Conservation (phyloP, 2,888 invertebrate genomes). For the Hirtodrosophila cameraria region DNA sequence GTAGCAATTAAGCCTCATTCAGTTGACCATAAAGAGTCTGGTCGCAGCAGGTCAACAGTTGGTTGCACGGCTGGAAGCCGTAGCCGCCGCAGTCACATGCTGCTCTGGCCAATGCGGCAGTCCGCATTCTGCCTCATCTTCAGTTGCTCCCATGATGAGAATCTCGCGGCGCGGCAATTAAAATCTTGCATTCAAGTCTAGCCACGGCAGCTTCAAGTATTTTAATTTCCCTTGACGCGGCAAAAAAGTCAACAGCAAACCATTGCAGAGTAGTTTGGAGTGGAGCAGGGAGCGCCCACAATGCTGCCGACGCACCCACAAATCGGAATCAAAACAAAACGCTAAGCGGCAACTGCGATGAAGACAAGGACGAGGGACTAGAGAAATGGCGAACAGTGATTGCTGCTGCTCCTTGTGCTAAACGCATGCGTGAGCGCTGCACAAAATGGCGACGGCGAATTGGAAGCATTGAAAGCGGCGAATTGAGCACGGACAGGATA, state of each 20-base stretch:
- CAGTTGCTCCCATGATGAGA: constrained; percentile 16
- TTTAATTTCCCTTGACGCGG: constrained; percentile 75
- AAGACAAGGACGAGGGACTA: constrained; percentile 9
- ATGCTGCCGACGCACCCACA: constrained; percentile 33
- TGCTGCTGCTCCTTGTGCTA: background rate
- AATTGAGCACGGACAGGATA: constrained; percentile 30
- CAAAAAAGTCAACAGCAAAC: constrained; percentile 40
- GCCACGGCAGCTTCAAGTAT: constrained; percentile 53
- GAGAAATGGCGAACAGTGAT: constrained; percentile 10
- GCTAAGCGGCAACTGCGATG: constrained; percentile 24
- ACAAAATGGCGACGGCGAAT: constrained; percentile 70
- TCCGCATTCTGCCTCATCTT: background rate
- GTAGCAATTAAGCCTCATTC: constrained; percentile 43
- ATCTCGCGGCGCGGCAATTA: constrained; percentile 68
- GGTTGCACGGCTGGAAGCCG: constrained; percentile 60
- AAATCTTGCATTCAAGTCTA: constrained; percentile 68
- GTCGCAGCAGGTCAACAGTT: constrained; percentile 67
- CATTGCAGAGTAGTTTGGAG: constrained; percentile 16
- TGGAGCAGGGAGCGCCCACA: constrained; percentile 7
- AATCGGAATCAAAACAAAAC: constrained; percentile 73
- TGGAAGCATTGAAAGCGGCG: constrained; percentile 8
- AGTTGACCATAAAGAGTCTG: constrained; percentile 35
- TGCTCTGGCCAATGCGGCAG: constrained; percentile 9
- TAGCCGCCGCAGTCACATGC: constrained; percentile 22
- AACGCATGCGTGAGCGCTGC: constrained; percentile 64